Percentiles rank a stretch among this genome's conserved stretches.
These are phyloP conservation scores for Hypocryptadius cinnamomeus DNA, from an alignment of 2,113 vertebrate genomes.

Conservation along the genomic window DNA sequence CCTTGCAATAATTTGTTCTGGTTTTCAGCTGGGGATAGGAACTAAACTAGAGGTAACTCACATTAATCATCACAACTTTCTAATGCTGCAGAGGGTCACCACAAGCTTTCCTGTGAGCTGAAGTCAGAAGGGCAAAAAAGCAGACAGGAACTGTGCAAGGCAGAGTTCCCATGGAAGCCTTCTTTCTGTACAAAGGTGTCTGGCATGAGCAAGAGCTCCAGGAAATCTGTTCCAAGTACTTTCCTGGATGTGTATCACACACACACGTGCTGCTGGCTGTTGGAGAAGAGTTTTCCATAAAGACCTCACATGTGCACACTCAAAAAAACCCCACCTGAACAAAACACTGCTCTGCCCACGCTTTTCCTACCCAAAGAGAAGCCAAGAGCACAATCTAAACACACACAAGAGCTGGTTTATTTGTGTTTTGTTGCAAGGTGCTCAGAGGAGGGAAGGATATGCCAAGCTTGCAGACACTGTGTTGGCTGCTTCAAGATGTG, in stretches of 20 bases:
- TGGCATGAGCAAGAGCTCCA: background rate
- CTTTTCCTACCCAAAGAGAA: background rate
- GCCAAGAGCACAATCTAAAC: background rate
- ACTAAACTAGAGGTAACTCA: background rate
- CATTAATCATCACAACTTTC: background rate
- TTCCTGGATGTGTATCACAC: background rate
- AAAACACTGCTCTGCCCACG: background rate
- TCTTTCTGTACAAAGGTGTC: background rate
- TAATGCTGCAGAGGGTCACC: background rate
- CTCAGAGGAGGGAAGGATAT: background rate
- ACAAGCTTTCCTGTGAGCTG: background rate
- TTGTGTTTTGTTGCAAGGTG: background rate
- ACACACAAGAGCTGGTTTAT: background rate
- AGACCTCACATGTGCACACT: background rate
- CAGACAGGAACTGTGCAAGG: background rate
- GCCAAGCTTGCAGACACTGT: background rate
- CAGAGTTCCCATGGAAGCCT: background rate
- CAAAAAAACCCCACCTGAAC: background rate
- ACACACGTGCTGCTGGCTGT: background rate
- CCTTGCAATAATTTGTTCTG: background rate
- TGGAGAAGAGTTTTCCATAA: background rate
- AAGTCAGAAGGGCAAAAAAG: background rate
- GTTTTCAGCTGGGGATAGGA: background rate
- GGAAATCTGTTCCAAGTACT: background rate
- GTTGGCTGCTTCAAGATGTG: background rate